Base-by-base conservation (phyloP, 2,888 invertebrate genomes). In the Phasia obesa region DNA sequence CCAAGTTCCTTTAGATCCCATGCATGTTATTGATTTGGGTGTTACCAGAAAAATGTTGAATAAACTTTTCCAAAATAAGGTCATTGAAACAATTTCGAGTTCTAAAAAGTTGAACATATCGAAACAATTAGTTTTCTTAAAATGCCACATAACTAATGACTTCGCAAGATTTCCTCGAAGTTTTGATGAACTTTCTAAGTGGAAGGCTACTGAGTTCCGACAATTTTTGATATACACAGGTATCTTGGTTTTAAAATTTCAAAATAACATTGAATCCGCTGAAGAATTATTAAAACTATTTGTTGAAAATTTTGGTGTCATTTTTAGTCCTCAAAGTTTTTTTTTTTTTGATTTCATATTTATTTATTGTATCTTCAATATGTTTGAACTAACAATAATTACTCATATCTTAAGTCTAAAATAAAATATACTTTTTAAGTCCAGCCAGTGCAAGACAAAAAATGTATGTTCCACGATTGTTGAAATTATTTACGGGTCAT, bases 11-110 rank as follows among this genome's bases (percentile, higher is more conserved):
- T 75, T 85, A 15, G 87, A 86, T 70, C 82, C 86, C n/a, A 87
- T 87, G 87, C 87, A 87, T 65, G 55, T 85, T 7, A 79, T 85
- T 65, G 87, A 87, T 79, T 70, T 84, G 27, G 85, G 84, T 25
- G 80, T 85, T 15, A 82, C 62, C 23, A 75, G 64, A 47, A 85
- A 81, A 55, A 71, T 83, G 42, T 70, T 80, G 35, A 44, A 42
- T 15, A 69, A 60, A 69, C 51, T 84, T 62, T 11, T 57, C 3
- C 7, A 31, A 17, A 57, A 31, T 38, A 78, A 84, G 75, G 21
- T 76, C 11, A n/a, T 6, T 49, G 23, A 76, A 70, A 49, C 7
- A 25, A 71, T 15, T 53, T 57, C 70, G 11, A 78, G 0, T 57
- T 65, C n/a, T 3, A 3, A 75, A 31, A 67, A 59, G 17, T 1